A percentile compares a stretch with the other conserved stretches of the same genome.
phyloP scores from a whole-genome alignment of 30 jellyfish, hydroid and myxozoan genomes.

The Mastigias papua region DNA sequence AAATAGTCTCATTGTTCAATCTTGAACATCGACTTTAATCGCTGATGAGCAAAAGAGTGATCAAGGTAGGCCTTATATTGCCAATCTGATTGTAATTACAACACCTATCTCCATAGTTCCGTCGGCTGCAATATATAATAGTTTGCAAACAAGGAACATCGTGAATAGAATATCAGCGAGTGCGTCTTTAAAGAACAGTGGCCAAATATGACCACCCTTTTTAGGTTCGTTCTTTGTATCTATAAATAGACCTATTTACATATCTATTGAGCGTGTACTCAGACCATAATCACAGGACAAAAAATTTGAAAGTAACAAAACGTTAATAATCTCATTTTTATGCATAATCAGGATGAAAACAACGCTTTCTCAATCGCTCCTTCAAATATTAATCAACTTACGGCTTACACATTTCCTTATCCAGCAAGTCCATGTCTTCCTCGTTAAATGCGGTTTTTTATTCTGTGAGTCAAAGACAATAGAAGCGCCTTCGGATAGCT shows the following conservation, averaged over 20 bases:
- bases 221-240: constrained; percentile 27
- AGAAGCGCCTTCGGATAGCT: not conserved
- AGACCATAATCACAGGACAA: constrained; percentile 34
- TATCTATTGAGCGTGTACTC: constrained; percentile 33
- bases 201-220: constrained; percentile 13
- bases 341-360: constrained; percentile 18
- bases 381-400: constrained; percentile 27
- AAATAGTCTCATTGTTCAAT: not conserved
- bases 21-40: not conserved
- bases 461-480: not conserved
- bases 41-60: not conserved
- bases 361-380: constrained; percentile 19
- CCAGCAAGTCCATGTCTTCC: not conserved
- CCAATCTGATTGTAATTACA: not conserved
- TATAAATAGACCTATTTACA: constrained; percentile 63
- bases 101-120: not conserved
- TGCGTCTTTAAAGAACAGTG: not conserved
- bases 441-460: constrained; percentile 26
- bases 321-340: constrained; percentile 10
- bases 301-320: constrained; percentile 29
- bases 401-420: not conserved
- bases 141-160: not conserved
- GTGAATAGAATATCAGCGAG: not conserved
- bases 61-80: not conserved
- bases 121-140: not conserved